Evolutionary conservation across 2,113 vertebrate genomes (phyloP).

Genomic region (Myodes glareolus): DNA sequence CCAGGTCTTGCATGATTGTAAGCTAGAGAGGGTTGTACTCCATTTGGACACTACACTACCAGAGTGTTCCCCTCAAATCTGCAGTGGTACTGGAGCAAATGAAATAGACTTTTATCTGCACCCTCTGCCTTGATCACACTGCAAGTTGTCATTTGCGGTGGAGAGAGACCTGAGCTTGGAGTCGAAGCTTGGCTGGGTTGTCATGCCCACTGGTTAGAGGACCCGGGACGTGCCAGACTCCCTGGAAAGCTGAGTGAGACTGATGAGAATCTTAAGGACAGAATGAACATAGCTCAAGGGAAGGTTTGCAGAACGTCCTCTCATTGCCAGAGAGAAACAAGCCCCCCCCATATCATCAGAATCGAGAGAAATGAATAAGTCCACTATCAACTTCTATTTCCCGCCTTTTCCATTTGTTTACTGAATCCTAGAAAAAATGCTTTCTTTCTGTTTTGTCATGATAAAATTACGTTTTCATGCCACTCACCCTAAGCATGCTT

Average conservation of each 20-base stretch:
- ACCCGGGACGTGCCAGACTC: fast-evolving
- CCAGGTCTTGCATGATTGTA: background rate
- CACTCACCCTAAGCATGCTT: fast-evolving
- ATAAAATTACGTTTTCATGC: background rate
- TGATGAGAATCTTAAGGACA: background rate
- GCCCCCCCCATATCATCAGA: background rate
- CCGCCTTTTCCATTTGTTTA: background rate
- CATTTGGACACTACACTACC: background rate
- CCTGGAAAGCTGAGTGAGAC: fast-evolving
- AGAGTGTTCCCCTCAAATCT: background rate
- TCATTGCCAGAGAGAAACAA: background rate
- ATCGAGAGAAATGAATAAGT: background rate
- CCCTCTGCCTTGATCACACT: background rate
- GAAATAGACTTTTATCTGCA: background rate
- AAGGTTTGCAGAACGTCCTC: background rate
- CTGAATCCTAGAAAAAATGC: background rate
- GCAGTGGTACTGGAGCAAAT: fast-evolving
- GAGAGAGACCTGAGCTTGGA: background rate
- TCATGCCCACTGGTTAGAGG: background rate
- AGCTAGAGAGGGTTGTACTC: background rate
- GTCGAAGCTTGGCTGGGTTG: background rate
- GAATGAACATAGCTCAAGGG: background rate
- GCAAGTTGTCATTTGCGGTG: fast-evolving
- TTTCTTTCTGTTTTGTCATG: background rate
- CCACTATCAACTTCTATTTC: background rate